These are phyloP conservation scores for Semotilus atromaculatus DNA, from an alignment of 2,797 vertebrate species.

Conservation along the genomic window DNA sequence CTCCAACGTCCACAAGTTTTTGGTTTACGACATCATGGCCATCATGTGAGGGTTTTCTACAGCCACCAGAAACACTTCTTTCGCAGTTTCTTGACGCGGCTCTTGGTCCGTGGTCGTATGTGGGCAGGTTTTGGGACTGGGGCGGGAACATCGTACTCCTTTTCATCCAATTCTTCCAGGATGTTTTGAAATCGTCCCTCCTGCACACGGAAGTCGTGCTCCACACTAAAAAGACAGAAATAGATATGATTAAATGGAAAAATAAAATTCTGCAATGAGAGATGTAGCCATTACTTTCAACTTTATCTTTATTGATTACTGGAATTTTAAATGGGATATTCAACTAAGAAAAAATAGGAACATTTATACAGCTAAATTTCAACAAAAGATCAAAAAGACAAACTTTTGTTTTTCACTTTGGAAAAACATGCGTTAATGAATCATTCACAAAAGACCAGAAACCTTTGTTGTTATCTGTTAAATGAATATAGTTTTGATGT, in stretches of 20 bases:
- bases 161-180: constrained; percentile 76
- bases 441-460: neutral
- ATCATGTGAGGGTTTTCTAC: constrained; percentile 67
- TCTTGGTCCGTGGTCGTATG: constrained; percentile 72
- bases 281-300: neutral
- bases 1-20: neutral
- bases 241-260: constrained; percentile 33
- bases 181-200: constrained; percentile 89
- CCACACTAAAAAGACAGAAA: constrained; percentile 80
- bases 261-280: neutral
- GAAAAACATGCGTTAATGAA: neutral
- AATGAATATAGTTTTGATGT: neutral
- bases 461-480: neutral
- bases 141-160: constrained; percentile 75
- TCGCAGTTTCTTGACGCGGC: constrained; percentile 90
- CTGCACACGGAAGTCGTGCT: constrained; percentile 96
- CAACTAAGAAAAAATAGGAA: neutral
- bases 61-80: constrained; percentile 99
- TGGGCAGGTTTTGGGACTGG: constrained; percentile 56
- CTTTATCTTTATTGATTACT: neutral
- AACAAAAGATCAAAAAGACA: neutral
- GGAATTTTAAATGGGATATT: neutral
- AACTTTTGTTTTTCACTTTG: neutral
- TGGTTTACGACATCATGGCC: neutral
- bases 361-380: neutral